Evolutionary conservation across 92 coral and sea anemone species (phyloP).

Genomic region (Epizoanthus scotinus): DNA sequence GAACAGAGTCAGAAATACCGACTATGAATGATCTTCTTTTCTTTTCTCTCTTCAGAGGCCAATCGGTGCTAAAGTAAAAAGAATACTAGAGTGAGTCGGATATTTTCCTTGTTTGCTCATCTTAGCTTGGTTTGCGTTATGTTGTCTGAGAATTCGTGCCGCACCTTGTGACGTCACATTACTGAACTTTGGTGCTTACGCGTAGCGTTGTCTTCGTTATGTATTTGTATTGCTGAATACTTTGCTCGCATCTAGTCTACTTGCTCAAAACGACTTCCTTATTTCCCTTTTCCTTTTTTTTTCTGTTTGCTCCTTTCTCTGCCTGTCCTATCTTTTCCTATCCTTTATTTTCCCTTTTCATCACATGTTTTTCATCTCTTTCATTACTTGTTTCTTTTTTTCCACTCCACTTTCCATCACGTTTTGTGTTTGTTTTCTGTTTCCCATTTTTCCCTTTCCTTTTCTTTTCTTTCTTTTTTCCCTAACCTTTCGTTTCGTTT

Average conservation of each 20-base stretch:
- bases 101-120: background rate
- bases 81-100: constrained; percentile 84
- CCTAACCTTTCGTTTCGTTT: background rate
- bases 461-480: background rate
- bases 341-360: background rate
- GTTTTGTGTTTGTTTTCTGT: no score
- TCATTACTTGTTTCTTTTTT: background rate
- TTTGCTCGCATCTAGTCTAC: no score
- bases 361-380: background rate
- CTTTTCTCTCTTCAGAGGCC: constrained; percentile 71
- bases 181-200: background rate
- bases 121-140: background rate
- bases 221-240: no score
- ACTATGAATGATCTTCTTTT: background rate
- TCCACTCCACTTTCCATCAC: background rate
- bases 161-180: background rate
- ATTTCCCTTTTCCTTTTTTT: background rate
- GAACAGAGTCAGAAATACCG: no score
- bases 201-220: no score
- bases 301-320: background rate
- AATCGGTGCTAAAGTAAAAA: constrained; percentile 75
- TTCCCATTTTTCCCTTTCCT: background rate
- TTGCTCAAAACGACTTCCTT: background rate
- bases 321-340: background rate
- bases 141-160: background rate